Conservation (phyloP, 1,140 invertebrate genomes). For the Scaptodrosophila lebanonensis region DNA sequence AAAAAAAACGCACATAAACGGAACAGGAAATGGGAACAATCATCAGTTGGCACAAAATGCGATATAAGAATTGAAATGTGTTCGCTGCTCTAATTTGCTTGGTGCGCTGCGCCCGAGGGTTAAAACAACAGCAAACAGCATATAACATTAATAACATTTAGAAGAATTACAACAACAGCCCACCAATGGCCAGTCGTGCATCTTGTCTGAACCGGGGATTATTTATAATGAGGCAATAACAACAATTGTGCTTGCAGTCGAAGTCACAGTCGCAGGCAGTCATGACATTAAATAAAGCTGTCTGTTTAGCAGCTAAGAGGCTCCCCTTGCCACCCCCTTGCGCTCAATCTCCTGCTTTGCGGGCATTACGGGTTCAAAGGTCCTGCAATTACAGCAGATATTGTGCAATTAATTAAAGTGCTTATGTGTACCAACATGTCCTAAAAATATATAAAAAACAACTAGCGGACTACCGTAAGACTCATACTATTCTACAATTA, state of each 20-base stretch:
- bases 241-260: conserved; percentile 58
- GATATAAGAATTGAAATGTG: conserved; percentile 40
- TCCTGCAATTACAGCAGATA: no score
- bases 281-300: conserved; percentile 60
- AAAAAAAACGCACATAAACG: no score
- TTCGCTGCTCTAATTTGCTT: conserved; percentile 37
- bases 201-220: conserved; percentile 32
- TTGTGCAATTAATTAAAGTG: no score
- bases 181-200: background rate
- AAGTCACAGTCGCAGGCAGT: no score
- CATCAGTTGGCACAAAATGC: no score
- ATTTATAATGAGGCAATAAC: conserved; percentile 67
- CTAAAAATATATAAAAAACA: no score
- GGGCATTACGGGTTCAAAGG: no score
- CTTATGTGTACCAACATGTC: no score
- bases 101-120: conserved; percentile 16
- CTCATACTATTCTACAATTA: no score
- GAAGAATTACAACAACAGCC: conserved; percentile 49
- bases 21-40: no score
- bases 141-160: conserved; percentile 58
- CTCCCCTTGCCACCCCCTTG: background rate
- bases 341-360: background rate
- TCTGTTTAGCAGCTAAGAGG: conserved; percentile 12
- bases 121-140: conserved; percentile 33
- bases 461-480: no score